Evolutionary conservation across 1,140 invertebrate genomes (phyloP), one percentile per base, ranked within the genome.

Genomic region (Sinella curviseta): DNA sequence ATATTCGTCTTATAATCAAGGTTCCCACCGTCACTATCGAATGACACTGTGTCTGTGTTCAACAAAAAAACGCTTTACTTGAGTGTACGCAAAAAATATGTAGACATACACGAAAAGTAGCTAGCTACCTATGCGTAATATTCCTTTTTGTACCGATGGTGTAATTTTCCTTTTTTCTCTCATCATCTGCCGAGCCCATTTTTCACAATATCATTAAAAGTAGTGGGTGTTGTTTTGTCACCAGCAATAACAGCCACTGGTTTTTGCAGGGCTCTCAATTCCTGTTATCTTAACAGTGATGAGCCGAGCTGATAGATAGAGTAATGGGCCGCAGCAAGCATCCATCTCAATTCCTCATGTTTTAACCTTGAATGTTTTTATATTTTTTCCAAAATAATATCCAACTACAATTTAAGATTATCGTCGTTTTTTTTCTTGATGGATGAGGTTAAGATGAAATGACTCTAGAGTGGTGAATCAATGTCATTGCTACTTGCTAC

Each of bases 121-220:
- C n/a, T n/a, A n/a, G n/a, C n/a, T n/a, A n/a, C n/a, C n/a, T n/a
- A n/a, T n/a, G n/a, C n/a, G n/a, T n/a, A n/a, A n/a, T n/a, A n/a
- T n/a, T n/a, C n/a, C n/a, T n/a, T n/a, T n/a, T n/a, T n/a, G n/a
- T n/a, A n/a, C n/a, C n/a, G n/a, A n/a, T n/a, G n/a, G n/a, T n/a
- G n/a, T n/a, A n/a, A 20, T 48, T 48, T 48, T 48, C 8, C 8
- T 12, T n/a, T 48, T 48, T 48, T 24, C 24, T 70, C 31, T 16
- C 65, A 30, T 70, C 12, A 31, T 70, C 30, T 31, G 65, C 65
- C 65, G 31, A 70, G 65, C 65, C 65, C 65, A 70, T 30, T 31
- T 70, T 70, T 70, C 65, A 8, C n/a, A 70, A 70, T n/a, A 30
- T 70, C 65, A 70, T 70, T 70, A 70, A 70, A 70, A 70, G 65